Evolutionary conservation across 1,140 invertebrate genomes (phyloP).

Genomic region (Microplitis mediator): DNA sequence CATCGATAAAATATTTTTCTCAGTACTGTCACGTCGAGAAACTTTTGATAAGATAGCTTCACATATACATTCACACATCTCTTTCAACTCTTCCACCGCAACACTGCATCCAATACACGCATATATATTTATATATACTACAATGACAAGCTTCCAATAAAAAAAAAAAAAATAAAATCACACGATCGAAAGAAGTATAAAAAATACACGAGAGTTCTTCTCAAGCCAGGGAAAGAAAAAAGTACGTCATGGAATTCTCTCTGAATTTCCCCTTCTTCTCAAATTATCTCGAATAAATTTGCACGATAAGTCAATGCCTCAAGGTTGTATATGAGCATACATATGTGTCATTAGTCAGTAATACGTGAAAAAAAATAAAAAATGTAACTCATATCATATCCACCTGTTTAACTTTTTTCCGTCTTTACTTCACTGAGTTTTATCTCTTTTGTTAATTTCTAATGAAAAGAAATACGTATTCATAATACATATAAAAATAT

Average conservation of each 20-base stretch:
- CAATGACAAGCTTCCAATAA: neutral
- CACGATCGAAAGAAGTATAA: neutral
- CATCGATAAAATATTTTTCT: conserved; percentile 29
- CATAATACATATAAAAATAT: no score
- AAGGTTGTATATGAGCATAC: neutral
- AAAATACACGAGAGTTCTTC: neutral
- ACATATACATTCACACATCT: conserved; percentile 17
- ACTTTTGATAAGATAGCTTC: conserved; percentile 23
- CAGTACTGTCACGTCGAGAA: conserved; percentile 14
- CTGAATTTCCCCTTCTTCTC: neutral
- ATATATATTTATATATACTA: neutral
- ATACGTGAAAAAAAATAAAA: neutral
- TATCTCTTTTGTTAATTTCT: no score
- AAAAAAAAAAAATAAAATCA: neutral
- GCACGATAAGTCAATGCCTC: neutral
- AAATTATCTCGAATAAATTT: conserved; percentile 12
- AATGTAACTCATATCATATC: no score
- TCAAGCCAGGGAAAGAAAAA: neutral
- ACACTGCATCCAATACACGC: conserved; percentile 2
- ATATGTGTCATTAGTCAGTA: neutral
- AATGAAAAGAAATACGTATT: no score
- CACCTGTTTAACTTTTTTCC: no score
- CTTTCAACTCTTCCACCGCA: neutral
- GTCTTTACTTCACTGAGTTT: no score
- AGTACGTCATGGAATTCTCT: conserved; percentile 15